Base-by-base conservation (phyloP, 2,797 vertebrate genomes). In the Acanthopagrus latus region DNA sequence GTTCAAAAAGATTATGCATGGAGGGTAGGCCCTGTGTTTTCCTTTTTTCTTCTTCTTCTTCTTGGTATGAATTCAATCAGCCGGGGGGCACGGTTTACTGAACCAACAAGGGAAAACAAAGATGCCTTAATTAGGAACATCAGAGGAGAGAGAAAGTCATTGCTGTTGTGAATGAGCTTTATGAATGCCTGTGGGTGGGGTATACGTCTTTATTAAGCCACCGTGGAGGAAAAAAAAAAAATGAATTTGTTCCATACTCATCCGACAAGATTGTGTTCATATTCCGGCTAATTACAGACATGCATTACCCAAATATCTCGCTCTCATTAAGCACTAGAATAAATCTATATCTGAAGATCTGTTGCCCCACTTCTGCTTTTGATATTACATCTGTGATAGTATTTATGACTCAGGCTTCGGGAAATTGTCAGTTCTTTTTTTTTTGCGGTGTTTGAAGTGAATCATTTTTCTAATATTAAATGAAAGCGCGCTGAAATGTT, bases 51-150 rank as follows among this genome's bases (percentile, higher is more conserved):
- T 69, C 25, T 52, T 83, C 60, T 74, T 73, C 33, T 69, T 85
- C 55, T 55, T 78, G 20, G 55, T 69, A 55, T 77, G 58, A 81
- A 83, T 86, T 81, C 59, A 78, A 58, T 88, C 59, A 60, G 80
- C 81, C 67, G 14, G 4, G 2, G 65, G 86, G 77, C 71, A 75
- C 23, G 18, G 76, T 90, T 88, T 90, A 85, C 81, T 84, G 75
- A 90, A 88, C 66, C 85, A 84, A 85, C 80, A 69, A 73, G 73
- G 75, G 75, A 78, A 88, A 89, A 85, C 76, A 88, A 83, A 86
- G 81, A 78, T 69, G 62, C 66, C 67, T 84, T 90, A 84, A 91
- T 91, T 89, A 88, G 72, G 81, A 88, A 82, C 76, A 86, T 87
- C 68, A 89, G 88, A 89, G 73, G 64, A 80, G 23, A 77, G 67